Conservation (phyloP, 2,113 vertebrate species). For the Tragelaphus buxtoni region DNA sequence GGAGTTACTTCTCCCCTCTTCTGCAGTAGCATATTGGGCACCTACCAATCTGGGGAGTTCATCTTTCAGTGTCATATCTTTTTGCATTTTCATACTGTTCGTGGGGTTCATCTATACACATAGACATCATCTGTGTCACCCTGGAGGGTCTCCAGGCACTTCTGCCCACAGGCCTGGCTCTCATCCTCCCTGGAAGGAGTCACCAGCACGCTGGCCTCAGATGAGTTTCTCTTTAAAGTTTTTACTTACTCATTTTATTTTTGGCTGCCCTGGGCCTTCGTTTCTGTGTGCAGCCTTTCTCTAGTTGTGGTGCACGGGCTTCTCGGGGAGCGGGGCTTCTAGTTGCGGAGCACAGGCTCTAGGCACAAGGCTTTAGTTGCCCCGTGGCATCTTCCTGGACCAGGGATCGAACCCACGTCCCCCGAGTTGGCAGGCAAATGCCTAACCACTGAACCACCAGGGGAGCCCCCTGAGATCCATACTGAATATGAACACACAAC, state of each 20-base stretch:
- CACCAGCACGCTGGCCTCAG: neutral
- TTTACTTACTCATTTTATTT: accelerated
- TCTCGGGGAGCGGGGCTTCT: neutral
- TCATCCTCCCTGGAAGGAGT: neutral
- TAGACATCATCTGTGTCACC: neutral
- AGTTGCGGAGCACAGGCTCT: neutral
- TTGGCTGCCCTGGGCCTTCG: neutral
- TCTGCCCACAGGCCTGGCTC: neutral
- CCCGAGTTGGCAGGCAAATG: neutral
- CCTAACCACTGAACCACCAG: neutral
- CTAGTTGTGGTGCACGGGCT: neutral
- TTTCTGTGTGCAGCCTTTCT: neutral
- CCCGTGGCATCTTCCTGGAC: neutral
- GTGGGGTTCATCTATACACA: neutral
- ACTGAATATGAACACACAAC: neutral
- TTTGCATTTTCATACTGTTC: neutral
- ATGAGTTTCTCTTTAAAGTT: neutral
- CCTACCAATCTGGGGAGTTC: accelerated
- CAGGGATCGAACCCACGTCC: neutral
- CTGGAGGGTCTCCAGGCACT: neutral
- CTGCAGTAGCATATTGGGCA: neutral
- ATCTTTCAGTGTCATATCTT: neutral
- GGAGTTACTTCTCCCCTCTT: neutral
- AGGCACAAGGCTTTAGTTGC: neutral
- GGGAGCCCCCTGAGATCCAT: neutral